Evolutionary conservation across 2,797 vertebrate genomes (phyloP), one percentile per base, ranked within the genome.

Genomic region (Todus mexicanus): DNA sequence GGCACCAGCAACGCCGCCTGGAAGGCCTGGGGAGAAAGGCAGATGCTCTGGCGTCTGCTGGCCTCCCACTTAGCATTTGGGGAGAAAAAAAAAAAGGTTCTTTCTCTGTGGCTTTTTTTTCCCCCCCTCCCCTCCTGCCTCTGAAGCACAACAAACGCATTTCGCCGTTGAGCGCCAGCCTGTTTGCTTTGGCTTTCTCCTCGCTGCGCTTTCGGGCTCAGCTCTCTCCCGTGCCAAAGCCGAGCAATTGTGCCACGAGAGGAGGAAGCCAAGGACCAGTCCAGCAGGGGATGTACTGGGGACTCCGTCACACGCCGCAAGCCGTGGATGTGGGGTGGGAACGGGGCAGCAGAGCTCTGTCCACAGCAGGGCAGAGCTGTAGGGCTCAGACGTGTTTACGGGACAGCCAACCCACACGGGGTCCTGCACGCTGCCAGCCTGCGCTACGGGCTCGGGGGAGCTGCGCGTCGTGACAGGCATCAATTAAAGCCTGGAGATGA

Each of bases 391-490:
- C 1, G 4, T 7, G n/a, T 12, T 31, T 35, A 17, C 23, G 65
- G 53, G n/a, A 45, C 6, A 57, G 22, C 22, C 88, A 21, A 1
- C 27, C 15, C 0, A 4, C 42, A 2, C 1, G 0, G 54, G 2
- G 50, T 20, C 87, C 81, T 13, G 2, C 35, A 38, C 1, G 0
- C 72, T 8, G 53, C 10, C 71, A 66, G 53, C 5, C 64, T 31
- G 16, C 4, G 3, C 83, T 77, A 19, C 0, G 14, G 0, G 23
- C 54, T 42, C 15, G 12, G 65, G 48, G 79, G 87, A 77, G 93
- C 90, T n/a, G 19, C 87, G 92, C 85, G 42, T 72, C 50, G 2
- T 66, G 87, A 94, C 93, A 94, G 92, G 83, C 83, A 61, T 72
- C 95, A 92, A 45, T 91, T 89, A 81, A 53, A 94, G 59, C 76